Base-by-base conservation (phyloP, 2,888 invertebrate genomes). In the Apamea crenata region DNA sequence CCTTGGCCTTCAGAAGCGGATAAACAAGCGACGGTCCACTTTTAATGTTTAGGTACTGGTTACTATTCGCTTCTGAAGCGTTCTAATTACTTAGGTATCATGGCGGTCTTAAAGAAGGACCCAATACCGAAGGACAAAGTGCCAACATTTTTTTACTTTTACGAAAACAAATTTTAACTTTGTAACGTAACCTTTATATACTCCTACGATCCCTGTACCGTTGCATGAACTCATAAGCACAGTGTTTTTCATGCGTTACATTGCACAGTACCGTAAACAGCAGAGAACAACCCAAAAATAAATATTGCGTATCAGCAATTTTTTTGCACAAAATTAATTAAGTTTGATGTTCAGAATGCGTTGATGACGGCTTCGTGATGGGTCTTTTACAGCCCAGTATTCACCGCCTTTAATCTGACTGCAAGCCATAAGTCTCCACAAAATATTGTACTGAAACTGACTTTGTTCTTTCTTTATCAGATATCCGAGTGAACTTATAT, bases 401-500 rank as follows among this genome's bases (percentile, higher is more conserved):
- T 29, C 2, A 25, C 7, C 14, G 4, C 25, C 16, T 67, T 40
- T n/a, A 67, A 53, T 53, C 29, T 12, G n/a, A 10, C 14, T 29
- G 16, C 4, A 59, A 50, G 65, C 18, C 4, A 50, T 59, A 36
- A 47, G 0, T 32, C 53, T 10, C 16, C 76, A 71, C 25, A 61
- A 74, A 77, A 65, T 75, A 77, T 69, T 53, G 1, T 21, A 78
- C 66, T 36, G 25, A 32, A 61, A 76, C 53, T 77, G 6, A 7
- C 7, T 40, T 7, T 40, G 7, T 40, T 40, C 40, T 40, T 40
- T 40, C 40, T 40, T 72, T 77, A 80, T 77, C 74, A 75, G 47
- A 69, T 74, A 74, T 70, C 29, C 70, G 18, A 80, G 69, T 70
- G 74, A 82, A 80, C 72, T 82, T 79, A 83, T 77, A 81, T 85